Conservation (phyloP, 2,113 vertebrate species). For the Ranitomeya imitator region DNA sequence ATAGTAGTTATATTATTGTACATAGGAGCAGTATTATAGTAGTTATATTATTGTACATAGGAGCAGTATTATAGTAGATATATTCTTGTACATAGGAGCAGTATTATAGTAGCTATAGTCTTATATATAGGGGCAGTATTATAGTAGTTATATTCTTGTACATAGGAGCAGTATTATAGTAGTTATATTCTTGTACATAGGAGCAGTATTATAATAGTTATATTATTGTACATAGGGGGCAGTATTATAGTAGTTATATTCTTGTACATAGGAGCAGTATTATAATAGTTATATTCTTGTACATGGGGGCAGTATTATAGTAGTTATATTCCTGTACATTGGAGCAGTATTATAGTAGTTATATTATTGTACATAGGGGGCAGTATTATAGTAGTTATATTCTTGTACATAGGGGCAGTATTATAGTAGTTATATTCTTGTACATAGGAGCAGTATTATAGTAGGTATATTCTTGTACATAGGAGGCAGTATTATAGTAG, state of each 20-base stretch:
- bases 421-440: neutral
- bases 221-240: neutral
- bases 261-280: neutral
- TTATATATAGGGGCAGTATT: neutral
- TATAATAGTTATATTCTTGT: slow-evolving; percentile 3
- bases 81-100: neutral
- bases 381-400: neutral
- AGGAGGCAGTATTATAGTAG: slow-evolving; percentile 1
- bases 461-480: neutral
- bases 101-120: neutral
- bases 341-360: neutral
- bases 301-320: neutral
- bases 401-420: neutral
- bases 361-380: neutral
- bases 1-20: slow-evolving; percentile 14
- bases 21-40: neutral
- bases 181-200: slow-evolving; percentile 8
- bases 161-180: slow-evolving; percentile 4
- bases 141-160: slow-evolving; percentile 24
- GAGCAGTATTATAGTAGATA: slow-evolving; percentile 14
- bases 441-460: slow-evolving; percentile 1
- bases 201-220: slow-evolving; percentile 15
- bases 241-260: neutral
- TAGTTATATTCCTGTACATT: slow-evolving; percentile 1
- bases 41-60: neutral